Conservation (phyloP, 2,888 invertebrate genomes). For the Hecatera dysodea region DNA sequence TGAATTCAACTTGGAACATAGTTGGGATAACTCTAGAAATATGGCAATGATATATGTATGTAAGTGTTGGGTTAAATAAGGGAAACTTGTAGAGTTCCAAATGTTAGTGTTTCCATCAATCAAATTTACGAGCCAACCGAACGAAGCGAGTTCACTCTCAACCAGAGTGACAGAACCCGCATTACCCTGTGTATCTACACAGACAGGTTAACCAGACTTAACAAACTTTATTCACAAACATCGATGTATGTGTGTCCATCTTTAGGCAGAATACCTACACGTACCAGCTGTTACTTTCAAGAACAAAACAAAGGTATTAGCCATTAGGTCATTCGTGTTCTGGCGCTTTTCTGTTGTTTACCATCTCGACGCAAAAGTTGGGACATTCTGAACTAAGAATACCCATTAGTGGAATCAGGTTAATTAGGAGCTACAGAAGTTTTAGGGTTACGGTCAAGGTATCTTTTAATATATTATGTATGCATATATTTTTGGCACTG, state of each 20-base stretch:
- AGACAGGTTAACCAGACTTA: no score
- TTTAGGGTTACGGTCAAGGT: constrained; percentile 27
- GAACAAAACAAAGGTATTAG: constrained; percentile 45
- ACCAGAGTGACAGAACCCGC: no score
- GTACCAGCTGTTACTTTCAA: constrained; percentile 39
- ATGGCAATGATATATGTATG: no score
- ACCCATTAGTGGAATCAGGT: constrained; percentile 55
- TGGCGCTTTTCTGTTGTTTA: constrained; percentile 41
- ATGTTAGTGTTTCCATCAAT: no score
- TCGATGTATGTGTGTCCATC: not conserved
- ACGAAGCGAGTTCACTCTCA: no score
- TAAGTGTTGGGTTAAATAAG: no score
- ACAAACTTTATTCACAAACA: not conserved
- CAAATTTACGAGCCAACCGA: no score
- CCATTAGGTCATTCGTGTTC: constrained; percentile 52
- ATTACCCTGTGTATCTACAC: no score
- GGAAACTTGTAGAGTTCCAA: no score
- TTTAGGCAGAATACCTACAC: not conserved
- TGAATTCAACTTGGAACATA: no score
- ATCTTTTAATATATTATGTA: not conserved
- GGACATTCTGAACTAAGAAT: constrained; percentile 59
- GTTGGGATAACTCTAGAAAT: no score
- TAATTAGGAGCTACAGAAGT: constrained; percentile 46
- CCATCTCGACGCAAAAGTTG: constrained; percentile 47
- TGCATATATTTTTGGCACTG: no score